Conservation (phyloP, 2,113 vertebrate genomes). For the Bubo bubo region DNA sequence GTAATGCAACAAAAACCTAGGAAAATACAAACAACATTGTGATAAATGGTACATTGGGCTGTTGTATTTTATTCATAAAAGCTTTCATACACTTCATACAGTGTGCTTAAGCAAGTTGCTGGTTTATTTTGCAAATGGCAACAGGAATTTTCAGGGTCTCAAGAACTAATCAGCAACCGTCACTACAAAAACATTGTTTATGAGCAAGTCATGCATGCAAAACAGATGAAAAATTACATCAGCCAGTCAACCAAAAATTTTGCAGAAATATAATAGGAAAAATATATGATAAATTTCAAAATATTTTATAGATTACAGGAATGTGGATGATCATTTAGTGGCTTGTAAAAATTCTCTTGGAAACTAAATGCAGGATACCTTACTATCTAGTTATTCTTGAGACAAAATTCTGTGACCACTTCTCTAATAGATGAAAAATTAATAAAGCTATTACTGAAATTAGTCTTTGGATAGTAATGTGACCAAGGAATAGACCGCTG, state of each 20-base stretch:
- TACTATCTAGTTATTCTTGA: background rate
- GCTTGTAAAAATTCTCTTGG: background rate
- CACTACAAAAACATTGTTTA: background rate
- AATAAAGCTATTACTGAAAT: constrained; percentile 2
- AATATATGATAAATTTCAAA: background rate
- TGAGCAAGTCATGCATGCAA: background rate
- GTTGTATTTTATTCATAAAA: background rate
- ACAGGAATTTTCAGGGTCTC: background rate
- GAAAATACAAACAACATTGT: background rate
- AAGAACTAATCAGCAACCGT: background rate
- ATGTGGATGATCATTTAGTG: too few relatives aligned
- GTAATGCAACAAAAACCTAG: background rate
- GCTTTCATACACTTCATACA: background rate
- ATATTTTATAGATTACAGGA: background rate
- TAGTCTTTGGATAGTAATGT: background rate
- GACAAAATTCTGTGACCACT: background rate
- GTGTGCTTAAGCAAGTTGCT: background rate
- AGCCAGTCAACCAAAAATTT: background rate
- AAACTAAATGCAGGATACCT: background rate
- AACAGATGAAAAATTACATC: background rate
- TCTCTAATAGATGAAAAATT: background rate
- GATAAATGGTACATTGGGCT: background rate
- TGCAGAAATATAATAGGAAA: background rate
- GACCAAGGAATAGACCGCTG: background rate
- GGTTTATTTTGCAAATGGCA: background rate